Evolutionary conservation across 2,113 vertebrate species (phyloP).

Genomic region (Eclectus roratus): DNA sequence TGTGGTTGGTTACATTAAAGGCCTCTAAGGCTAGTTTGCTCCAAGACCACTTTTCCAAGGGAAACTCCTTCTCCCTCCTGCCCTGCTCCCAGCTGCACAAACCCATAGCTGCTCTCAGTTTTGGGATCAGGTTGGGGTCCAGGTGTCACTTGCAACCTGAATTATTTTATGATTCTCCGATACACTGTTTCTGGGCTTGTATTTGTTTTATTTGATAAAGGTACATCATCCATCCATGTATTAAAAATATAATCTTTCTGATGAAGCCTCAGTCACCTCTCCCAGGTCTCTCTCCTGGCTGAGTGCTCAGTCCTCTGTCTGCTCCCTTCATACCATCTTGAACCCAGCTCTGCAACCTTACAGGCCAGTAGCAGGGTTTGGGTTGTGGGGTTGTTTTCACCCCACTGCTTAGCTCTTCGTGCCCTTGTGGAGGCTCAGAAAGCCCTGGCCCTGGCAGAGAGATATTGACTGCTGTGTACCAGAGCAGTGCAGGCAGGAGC

Average conservation of each 20-base stretch:
- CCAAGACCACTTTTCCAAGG: background rate
- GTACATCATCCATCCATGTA: conserved; percentile 70
- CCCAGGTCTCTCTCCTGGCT: background rate
- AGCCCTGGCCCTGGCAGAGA: background rate
- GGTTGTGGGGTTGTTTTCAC: background rate
- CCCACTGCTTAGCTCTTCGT: background rate
- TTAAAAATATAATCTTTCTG: conserved; percentile 82
- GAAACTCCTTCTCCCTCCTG: background rate
- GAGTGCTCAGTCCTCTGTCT: background rate
- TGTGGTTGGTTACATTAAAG: background rate
- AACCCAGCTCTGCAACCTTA: background rate
- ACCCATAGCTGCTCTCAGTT: background rate
- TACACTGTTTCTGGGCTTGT: conserved; percentile 28
- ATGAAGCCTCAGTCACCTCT: conserved; percentile 6
- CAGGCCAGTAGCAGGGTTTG: background rate
- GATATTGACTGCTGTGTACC: background rate
- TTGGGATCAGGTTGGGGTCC: background rate
- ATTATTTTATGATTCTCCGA: background rate
- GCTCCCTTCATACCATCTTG: background rate
- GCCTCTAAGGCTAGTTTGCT: background rate
- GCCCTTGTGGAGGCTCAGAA: background rate
- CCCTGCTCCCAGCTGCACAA: background rate
- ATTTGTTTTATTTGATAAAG: conserved; percentile 80
- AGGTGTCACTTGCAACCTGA: background rate
- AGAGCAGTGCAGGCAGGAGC: background rate